These are phyloP conservation scores for Galeopterus variegatus DNA, from an alignment of 2,113 vertebrate genomes.

Conservation along the genomic window DNA sequence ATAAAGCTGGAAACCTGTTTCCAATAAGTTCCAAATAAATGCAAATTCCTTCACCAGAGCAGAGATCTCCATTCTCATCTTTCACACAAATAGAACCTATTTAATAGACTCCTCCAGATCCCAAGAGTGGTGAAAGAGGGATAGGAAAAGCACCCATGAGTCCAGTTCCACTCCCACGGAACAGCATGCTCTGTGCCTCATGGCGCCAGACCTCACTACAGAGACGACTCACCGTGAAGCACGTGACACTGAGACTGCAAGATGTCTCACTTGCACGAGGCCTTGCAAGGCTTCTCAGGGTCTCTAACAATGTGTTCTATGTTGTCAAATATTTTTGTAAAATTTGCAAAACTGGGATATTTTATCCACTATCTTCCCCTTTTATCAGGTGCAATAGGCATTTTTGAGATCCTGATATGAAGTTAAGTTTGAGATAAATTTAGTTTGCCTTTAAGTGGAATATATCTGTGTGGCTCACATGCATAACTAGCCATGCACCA, in stretches of 20 bases:
- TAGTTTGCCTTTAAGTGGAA: neutral
- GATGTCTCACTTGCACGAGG: neutral
- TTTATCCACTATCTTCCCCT: neutral
- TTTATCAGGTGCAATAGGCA: neutral
- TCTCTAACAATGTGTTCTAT: neutral
- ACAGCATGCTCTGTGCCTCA: neutral
- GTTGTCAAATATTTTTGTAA: neutral
- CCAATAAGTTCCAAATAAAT: neutral
- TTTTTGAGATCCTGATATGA: neutral
- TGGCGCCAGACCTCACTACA: neutral
- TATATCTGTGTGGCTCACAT: neutral
- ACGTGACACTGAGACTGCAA: neutral
- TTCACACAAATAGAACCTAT: neutral
- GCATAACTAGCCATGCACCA: neutral
- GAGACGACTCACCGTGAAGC: neutral
- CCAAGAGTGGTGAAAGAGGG: neutral
- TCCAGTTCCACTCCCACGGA: neutral
- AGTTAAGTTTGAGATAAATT: neutral
- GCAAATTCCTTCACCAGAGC: neutral
- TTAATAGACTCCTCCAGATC: neutral
- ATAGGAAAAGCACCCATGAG: neutral
- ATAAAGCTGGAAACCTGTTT: neutral
- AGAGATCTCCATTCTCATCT: neutral
- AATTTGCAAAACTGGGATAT: neutral
- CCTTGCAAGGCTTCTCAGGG: neutral